Conservation (phyloP, 2,888 invertebrate genomes). For the Rhagonycha fulva region DNA sequence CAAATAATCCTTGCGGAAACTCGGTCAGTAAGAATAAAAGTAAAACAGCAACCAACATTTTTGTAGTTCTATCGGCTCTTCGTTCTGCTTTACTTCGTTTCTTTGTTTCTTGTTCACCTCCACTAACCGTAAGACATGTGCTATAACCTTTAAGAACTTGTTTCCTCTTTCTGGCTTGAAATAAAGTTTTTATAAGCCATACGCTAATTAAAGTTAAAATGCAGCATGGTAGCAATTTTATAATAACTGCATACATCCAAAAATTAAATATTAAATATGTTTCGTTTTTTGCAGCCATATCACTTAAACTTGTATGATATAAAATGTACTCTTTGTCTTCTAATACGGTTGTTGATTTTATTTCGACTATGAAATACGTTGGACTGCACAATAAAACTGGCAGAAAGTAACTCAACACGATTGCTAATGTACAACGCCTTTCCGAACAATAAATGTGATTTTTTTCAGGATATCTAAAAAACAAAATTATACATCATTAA, state of each 20-base stretch:
- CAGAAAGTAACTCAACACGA: constrained; percentile 74
- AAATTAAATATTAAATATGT: constrained; percentile 66
- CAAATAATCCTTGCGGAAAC: constrained; percentile 70
- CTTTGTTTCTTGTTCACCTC: constrained; percentile 40
- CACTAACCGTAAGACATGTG: constrained; percentile 54
- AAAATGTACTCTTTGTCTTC: constrained; percentile 64
- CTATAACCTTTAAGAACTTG: constrained; percentile 70
- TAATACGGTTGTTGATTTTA: constrained; percentile 58
- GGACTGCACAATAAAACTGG: constrained; percentile 84
- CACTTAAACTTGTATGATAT: constrained; percentile 60
- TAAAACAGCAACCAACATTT: constrained; percentile 85
- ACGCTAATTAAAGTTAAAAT: constrained; percentile 74
- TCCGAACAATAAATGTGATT: constrained; percentile 77
- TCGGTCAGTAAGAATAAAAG: constrained; percentile 87
- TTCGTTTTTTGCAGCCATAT: constrained; percentile 51
- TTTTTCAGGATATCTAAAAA: constrained; percentile 75
- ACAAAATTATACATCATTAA: not conserved
- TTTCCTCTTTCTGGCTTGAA: constrained; percentile 75
- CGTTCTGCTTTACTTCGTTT: constrained; percentile 67
- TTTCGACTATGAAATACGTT: constrained; percentile 74
- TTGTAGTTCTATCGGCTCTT: constrained; percentile 84
- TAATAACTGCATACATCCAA: constrained; percentile 80
- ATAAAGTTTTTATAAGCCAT: constrained; percentile 73
- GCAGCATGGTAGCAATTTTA: constrained; percentile 80
- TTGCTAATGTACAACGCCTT: constrained; percentile 75